Evolutionary conservation across 2,797 vertebrate species (phyloP).

Genomic region (Psittacula echo): DNA sequence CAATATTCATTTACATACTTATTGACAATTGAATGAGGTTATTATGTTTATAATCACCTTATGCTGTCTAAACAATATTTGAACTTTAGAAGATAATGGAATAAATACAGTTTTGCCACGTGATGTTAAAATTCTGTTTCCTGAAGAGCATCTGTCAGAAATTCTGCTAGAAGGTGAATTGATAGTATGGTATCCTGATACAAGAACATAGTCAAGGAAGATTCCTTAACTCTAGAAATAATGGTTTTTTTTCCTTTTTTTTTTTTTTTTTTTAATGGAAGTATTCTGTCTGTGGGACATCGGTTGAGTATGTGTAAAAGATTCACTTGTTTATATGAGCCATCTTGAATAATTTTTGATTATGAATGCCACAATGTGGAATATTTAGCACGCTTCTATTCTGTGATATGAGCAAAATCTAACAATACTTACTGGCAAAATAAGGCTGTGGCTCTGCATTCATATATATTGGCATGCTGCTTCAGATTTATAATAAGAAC

Average conservation of each 20-base stretch:
- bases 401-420: neutral
- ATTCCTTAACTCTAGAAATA: neutral
- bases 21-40: conserved; percentile 60
- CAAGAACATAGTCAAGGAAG: neutral
- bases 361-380: neutral
- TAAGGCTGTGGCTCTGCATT: neutral
- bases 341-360: neutral
- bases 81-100: conserved; percentile 15
- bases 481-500: neutral
- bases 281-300: neutral
- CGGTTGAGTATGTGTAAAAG: neutral
- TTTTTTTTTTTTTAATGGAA: neutral
- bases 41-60: conserved; percentile 33
- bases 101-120: conserved; percentile 4
- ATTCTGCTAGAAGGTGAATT: conserved; percentile 40
- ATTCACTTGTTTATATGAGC: neutral
- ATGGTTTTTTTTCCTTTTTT: no score
- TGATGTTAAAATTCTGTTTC: conserved; percentile 49
- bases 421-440: neutral
- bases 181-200: conserved; percentile 3
- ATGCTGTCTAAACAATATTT: conserved; percentile 19
- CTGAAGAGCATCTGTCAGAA: conserved; percentile 1
- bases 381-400: neutral
- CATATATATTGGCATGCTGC: neutral
- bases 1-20: conserved; percentile 67